A percentile compares a stretch with the other conserved stretches of the same genome.
These are phyloP conservation scores for Lamprotornis superbus DNA, from an alignment of 2,113 vertebrate genomes.

Conservation along the genomic window DNA sequence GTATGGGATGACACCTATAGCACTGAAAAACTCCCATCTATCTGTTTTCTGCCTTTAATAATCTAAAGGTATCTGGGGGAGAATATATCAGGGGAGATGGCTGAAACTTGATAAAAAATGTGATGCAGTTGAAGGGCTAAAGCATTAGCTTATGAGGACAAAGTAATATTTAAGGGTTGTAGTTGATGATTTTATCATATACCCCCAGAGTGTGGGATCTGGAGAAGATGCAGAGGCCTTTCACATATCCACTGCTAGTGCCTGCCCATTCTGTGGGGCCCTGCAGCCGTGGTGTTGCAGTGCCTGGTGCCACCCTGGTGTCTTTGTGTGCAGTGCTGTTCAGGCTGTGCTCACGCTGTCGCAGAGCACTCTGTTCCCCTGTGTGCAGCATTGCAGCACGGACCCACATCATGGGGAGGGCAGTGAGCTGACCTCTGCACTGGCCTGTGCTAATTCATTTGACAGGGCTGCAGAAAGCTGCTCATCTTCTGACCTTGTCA, in stretches of 20 bases:
- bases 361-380: not conserved
- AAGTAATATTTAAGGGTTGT: not conserved
- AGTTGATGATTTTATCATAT: not conserved
- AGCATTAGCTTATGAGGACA: not conserved
- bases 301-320: not conserved
- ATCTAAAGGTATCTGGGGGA: not conserved
- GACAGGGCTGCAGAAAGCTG: not conserved
- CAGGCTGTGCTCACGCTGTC: accelerated
- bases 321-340: not conserved
- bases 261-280: not conserved
- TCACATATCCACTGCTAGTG: not conserved
- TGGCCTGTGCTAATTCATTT: not conserved
- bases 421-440: not conserved
- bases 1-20: not conserved
- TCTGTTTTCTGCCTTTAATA: not conserved
- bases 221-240: not conserved
- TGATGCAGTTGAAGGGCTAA: not conserved
- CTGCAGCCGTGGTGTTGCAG: not conserved
- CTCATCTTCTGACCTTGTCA: not conserved
- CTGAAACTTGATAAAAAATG: not conserved
- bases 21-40: not conserved
- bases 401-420: not conserved
- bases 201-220: not conserved
- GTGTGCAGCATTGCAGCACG: not conserved
- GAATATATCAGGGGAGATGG: not conserved